Conservation (phyloP, 1,140 invertebrate genomes). For the Penaeus chinensis region DNA sequence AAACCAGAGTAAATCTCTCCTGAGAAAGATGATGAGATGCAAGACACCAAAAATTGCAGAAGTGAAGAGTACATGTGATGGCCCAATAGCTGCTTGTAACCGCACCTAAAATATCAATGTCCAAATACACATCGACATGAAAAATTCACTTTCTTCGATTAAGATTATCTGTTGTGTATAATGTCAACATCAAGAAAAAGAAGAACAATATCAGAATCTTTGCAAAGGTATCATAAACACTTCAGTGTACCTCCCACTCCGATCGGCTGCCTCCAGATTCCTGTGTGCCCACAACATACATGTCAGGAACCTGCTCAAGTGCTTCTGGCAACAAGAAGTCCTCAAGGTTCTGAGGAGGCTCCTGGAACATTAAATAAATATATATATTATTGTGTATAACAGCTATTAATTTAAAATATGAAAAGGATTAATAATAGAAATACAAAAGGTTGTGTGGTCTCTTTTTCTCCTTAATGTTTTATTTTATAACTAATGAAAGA, state of each 20-base stretch:
- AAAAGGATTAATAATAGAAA: slow-evolving; percentile 16
- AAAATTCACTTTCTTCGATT: no score
- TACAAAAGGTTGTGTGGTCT: background rate
- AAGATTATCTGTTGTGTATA: no score
- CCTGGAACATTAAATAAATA: slow-evolving; percentile 66
- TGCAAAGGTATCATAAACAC: no score
- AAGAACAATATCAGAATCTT: no score
- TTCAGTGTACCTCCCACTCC: slow-evolving; percentile 80
- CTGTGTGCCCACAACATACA: slow-evolving; percentile 92
- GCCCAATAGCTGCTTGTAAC: slow-evolving; percentile 90
- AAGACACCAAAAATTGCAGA: slow-evolving; percentile 85
- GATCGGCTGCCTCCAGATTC: slow-evolving; percentile 81
- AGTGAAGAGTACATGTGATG: slow-evolving; percentile 88
- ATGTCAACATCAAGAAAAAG: no score
- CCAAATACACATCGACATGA: no score
- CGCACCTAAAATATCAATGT: slow-evolving; percentile 70
- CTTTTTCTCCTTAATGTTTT: slow-evolving; percentile 6
- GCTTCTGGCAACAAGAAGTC: slow-evolving; percentile 88
- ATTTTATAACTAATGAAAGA: slow-evolving; percentile 2
- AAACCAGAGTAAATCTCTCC: slow-evolving; percentile 93
- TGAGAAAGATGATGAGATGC: slow-evolving; percentile 86
- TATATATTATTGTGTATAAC: background rate
- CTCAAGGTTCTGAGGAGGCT: slow-evolving; percentile 77
- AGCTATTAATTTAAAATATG: slow-evolving; percentile 17
- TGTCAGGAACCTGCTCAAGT: slow-evolving; percentile 87